A percentile compares a stretch with the other conserved stretches of the same genome.
These are phyloP conservation scores for Nematopogon swammerdamellus DNA, from an alignment of 2,888 invertebrate genomes.

Conservation along the genomic window DNA sequence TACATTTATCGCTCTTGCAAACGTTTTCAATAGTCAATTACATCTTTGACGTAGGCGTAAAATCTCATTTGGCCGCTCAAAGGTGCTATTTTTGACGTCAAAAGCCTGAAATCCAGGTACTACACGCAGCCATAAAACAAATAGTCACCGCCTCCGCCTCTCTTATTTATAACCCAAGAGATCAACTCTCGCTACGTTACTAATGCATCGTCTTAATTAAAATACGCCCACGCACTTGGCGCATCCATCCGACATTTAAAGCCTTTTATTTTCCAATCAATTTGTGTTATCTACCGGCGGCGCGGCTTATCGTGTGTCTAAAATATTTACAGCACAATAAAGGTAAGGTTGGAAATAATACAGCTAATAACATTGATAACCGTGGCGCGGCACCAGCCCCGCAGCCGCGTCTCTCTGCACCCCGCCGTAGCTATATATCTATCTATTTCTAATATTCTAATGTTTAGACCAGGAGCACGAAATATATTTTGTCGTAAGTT, in stretches of 20 bases:
- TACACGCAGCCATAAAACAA: no score
- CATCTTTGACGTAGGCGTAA: no score
- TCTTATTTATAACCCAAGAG: background rate
- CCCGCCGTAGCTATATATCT: no score
- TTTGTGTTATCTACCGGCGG: slow-evolving; percentile 43
- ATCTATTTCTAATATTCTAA: slow-evolving; percentile 8
- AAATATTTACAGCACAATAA: slow-evolving; percentile 53
- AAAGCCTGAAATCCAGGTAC: no score
- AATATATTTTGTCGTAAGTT: no score
- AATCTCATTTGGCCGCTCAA: no score
- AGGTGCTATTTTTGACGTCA: no score
- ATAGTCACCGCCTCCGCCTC: background rate
- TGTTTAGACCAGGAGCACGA: slow-evolving; percentile 7
- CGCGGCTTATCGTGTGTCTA: slow-evolving; percentile 41
- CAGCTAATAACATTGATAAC: slow-evolving; percentile 40
- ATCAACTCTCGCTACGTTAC: slow-evolving; percentile 25
- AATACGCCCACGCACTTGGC: slow-evolving; percentile 39
- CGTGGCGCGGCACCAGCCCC: slow-evolving; percentile 21
- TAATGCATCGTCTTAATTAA: slow-evolving; percentile 43
- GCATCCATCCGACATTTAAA: slow-evolving; percentile 24
- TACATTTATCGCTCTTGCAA: no score
- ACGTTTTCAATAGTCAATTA: no score
- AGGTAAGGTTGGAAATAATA: slow-evolving; percentile 41
- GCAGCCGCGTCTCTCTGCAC: no score
- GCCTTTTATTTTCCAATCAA: slow-evolving; percentile 34